Evolutionary conservation across 2,888 invertebrate species (phyloP).

Genomic region (Allacma fusca): DNA sequence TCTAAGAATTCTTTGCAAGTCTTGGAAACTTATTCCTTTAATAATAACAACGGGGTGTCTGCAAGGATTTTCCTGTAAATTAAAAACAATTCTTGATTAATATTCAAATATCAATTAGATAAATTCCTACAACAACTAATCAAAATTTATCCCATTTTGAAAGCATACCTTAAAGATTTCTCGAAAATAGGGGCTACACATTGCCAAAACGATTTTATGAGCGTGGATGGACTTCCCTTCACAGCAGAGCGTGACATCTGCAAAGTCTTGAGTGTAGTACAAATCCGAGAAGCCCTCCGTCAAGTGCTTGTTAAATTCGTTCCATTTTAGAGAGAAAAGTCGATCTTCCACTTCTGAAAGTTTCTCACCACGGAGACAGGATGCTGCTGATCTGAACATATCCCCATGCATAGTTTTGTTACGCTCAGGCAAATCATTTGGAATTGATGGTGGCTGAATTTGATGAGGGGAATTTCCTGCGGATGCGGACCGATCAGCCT

Average conservation of each 20-base stretch:
- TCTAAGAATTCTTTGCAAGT: conserved; percentile 51
- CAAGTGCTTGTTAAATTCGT: conserved; percentile 57
- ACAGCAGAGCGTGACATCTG: conserved; percentile 65
- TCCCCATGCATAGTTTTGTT: background rate
- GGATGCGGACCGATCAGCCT: background rate
- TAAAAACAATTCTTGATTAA: background rate
- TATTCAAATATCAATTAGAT: too few species aligned
- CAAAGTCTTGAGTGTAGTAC: conserved; percentile 55
- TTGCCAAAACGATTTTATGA: conserved; percentile 93
- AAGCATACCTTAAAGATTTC: conserved; percentile 58
- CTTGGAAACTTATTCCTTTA: conserved; percentile 53
- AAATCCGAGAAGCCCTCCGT: conserved; percentile 52
- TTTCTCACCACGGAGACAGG: background rate
- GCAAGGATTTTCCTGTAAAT: conserved; percentile 55
- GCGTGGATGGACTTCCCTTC: conserved; percentile 94
- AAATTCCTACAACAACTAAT: too few species aligned
- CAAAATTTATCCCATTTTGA: too few species aligned
- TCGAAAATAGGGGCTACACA: conserved; percentile 92
- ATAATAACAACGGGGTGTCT: conserved; percentile 58
- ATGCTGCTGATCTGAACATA: background rate
- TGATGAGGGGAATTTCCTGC: background rate
- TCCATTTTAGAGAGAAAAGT: conserved; percentile 52
- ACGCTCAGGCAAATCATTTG: background rate
- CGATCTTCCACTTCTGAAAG: background rate
- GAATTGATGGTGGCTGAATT: background rate